Evolutionary conservation across 23 tunicate genomes (phyloP), one percentile per base, ranked within the genome.

Genomic region (Trididemnum clinides): DNA sequence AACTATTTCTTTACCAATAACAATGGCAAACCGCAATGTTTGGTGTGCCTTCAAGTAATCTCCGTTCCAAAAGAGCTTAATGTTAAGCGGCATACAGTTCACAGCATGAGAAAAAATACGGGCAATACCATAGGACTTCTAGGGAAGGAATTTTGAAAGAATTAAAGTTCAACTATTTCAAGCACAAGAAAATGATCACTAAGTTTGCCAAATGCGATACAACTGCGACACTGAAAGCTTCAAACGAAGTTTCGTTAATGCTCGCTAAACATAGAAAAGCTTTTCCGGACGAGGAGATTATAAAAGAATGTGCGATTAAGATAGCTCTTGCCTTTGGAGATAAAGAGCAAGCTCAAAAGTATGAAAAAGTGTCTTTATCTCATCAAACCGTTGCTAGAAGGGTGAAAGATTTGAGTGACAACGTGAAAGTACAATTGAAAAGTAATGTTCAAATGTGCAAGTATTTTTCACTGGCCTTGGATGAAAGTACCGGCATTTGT

Each of bases 71-170:
- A 72, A 0, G 78, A 72, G 78, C 32, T 72, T 33, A 72, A 72
- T 72, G 39, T 72, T 26, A 72, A 72, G 64, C 70, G 78, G 49
- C 78, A 72, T 72, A 72, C 78, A 72, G 21, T 19, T 28, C 78
- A 26, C 26, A 72, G 32, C 78, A 72, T 72, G 78, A 72, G n/a
- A n/a, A n/a, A n/a, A n/a, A n/a, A n/a, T n/a, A n/a, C n/a, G n/a
- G n/a, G n/a, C n/a, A n/a, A n/a, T 72, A 72, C 78, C 78, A 33
- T 44, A 28, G 23, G 21, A 33, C 78, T 72, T 72, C 49, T 72
- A 20, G 78, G 78, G 49, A 72, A 72, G 49, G 44, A 72, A 72
- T 32, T 72, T 72, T 0, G 22, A 72, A 72, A 72, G 70, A 72
- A 72, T 34, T 72, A 34, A 72, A 72, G 78, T 18, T 39, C 0